Conservation (phyloP, 2,888 invertebrate genomes). For the Morpho achilles region DNA sequence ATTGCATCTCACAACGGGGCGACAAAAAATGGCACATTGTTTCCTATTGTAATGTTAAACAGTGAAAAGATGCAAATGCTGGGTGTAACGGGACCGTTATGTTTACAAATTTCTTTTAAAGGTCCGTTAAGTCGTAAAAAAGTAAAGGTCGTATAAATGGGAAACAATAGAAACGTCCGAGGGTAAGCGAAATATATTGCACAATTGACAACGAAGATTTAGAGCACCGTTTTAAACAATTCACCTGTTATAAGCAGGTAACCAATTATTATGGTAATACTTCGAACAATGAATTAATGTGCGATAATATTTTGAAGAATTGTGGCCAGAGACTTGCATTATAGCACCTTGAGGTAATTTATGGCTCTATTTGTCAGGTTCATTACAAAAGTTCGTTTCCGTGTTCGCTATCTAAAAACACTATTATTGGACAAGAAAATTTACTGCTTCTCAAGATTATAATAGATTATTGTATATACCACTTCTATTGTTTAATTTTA, state of each 20-base stretch:
- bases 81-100: slow-evolving; percentile 55
- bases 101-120: slow-evolving; percentile 59
- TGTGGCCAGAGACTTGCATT: slow-evolving; percentile 64
- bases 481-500: background rate
- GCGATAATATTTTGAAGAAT: slow-evolving; percentile 66
- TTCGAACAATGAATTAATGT: slow-evolving; percentile 58
- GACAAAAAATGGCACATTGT: slow-evolving; percentile 37
- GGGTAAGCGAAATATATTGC: slow-evolving; percentile 37
- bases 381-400: slow-evolving; percentile 74
- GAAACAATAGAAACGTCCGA: slow-evolving; percentile 39
- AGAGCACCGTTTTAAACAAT: slow-evolving; percentile 49
- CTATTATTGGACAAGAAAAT: slow-evolving; percentile 65
- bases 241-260: slow-evolving; percentile 72
- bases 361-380: slow-evolving; percentile 63
- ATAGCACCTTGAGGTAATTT: slow-evolving; percentile 75
- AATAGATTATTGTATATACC: slow-evolving; percentile 12
- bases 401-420: slow-evolving; percentile 65
- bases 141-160: slow-evolving; percentile 40
- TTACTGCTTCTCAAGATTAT: slow-evolving; percentile 43
- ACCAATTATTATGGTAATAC: slow-evolving; percentile 72
- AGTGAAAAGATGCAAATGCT: slow-evolving; percentile 62
- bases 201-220: slow-evolving; percentile 53
- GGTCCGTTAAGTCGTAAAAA: slow-evolving; percentile 61
- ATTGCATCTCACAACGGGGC: slow-evolving; percentile 16
- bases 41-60: slow-evolving; percentile 55